Evolutionary conservation across 1,140 invertebrate species (phyloP).

Genomic region (Geopemphigus sp.): DNA sequence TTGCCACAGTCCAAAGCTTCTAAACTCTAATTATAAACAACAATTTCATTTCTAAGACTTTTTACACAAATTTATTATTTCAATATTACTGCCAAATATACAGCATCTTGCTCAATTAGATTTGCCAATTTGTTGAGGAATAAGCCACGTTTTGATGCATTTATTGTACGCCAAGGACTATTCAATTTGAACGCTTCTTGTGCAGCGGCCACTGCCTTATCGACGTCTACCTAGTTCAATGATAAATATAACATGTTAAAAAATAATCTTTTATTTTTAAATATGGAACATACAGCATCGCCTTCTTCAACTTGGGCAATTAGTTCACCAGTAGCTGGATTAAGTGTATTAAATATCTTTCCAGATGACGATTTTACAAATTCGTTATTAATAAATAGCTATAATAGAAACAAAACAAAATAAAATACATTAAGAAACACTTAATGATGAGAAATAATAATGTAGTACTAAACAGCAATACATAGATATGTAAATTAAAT

Average conservation of each 20-base stretch:
- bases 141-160: constrained; percentile 79
- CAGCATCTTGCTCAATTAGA: constrained; percentile 73
- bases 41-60: not conserved
- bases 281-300: constrained; percentile 60
- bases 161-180: constrained; percentile 86
- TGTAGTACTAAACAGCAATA: too few relatives aligned
- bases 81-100: constrained; percentile 72
- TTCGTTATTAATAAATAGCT: constrained; percentile 98
- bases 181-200: constrained; percentile 73
- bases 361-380: constrained; percentile 85
- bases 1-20: constrained; percentile 96
- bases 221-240: constrained; percentile 67
- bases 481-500: too few relatives aligned
- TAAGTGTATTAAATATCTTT: constrained; percentile 85
- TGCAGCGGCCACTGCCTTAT: constrained; percentile 85
- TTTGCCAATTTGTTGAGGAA: constrained; percentile 81
- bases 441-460: too few relatives aligned
- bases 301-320: constrained; percentile 85
- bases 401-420: constrained; percentile 52
- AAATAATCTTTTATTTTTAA: not conserved
- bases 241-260: not conserved
- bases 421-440: too few relatives aligned
- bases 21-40: constrained; percentile 66
- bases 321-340: constrained; percentile 81
- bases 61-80: not conserved